phyloP scores from a whole-genome alignment of 2,113 vertebrate species.

The rat (Rattus norvegicus) region DNA sequence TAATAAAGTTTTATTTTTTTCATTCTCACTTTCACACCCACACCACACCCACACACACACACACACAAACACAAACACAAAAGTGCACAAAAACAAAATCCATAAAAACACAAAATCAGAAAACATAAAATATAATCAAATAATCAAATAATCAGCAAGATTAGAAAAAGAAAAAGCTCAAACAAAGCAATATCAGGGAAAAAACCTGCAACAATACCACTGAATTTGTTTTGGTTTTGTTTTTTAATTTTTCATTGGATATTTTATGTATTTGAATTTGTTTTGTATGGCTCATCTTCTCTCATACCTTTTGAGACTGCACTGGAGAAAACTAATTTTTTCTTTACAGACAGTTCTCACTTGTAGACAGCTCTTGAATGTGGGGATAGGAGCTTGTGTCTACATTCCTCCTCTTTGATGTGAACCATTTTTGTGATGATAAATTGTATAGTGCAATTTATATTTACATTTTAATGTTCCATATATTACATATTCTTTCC shows the following conservation, averaged over 20 bases:
- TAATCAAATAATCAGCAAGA: no score
- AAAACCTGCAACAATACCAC: no score
- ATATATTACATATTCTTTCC: background rate
- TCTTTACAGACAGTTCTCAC: background rate
- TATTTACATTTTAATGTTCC: background rate
- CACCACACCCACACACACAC: background rate
- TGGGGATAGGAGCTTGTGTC: background rate
- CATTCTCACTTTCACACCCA: background rate
- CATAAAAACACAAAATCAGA: background rate
- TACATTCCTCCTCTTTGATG: rapidly evolving
- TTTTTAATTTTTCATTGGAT: no score
- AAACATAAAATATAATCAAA: background rate
- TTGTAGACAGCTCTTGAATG: background rate
- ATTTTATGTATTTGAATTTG: no score
- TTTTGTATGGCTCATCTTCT: background rate
- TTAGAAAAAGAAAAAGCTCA: no score
- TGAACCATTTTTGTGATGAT: background rate
- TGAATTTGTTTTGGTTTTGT: background rate
- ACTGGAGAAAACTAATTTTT: background rate
- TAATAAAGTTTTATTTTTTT: background rate
- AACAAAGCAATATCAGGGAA: background rate
- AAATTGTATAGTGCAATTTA: background rate
- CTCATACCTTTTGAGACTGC: no score
- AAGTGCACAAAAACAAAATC: background rate
- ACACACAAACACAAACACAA: background rate